Evolutionary conservation across 2,797 vertebrate genomes (phyloP), one percentile per base, ranked within the genome.

Genomic region (Dendrocincla tyrannina): DNA sequence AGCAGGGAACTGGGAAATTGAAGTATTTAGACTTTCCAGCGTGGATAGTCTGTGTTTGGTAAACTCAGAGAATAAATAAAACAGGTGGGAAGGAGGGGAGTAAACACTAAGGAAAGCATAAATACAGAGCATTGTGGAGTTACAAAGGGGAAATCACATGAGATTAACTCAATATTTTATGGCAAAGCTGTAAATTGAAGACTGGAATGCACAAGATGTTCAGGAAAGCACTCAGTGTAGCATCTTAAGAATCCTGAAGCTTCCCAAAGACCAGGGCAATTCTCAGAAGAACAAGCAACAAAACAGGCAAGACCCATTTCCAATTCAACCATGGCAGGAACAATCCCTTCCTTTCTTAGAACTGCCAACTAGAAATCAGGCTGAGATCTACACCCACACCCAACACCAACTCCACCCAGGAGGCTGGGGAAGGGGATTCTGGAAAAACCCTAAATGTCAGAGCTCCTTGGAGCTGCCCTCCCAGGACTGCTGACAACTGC

Each of bases 401-500:
- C 12, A 47, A 2, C 56, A 17, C 8, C 8, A 47, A 28, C n/a
- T 72, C 42, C 5, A 14, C 25, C 46, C 8, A 27, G 25, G 13
- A 75, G 37, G 30, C 20, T 32, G 27, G n/a, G n/a, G 14, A 55
- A 73, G 8, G 32, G 14, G 25, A n/a, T 46, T 44, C 59, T 58
- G 41, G 25, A 79, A 85, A 78, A 64, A 3, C 4, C 9, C 56
- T 17, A 47, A 81, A 63, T 30, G 80, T 17, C n/a, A 52, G 15
- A 32, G 3, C 44, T 72, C 53, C 79, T 37, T 1, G 1, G 46
- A 78, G 58, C n/a, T 35, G 35, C 67, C 30, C 17, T 47, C 13
- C 1, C 0, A 1, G 1, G 4, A 25, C 32, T 25, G 2, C 28
- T 15, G 25, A 24, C 35, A 58, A 2, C 24, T 33, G 4, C 5